Percentiles rank a stretch among this genome's conserved stretches.
Evolutionary conservation across 2,797 vertebrate species (phyloP).

Genomic region (Cynodonichthys magdalenae): DNA sequence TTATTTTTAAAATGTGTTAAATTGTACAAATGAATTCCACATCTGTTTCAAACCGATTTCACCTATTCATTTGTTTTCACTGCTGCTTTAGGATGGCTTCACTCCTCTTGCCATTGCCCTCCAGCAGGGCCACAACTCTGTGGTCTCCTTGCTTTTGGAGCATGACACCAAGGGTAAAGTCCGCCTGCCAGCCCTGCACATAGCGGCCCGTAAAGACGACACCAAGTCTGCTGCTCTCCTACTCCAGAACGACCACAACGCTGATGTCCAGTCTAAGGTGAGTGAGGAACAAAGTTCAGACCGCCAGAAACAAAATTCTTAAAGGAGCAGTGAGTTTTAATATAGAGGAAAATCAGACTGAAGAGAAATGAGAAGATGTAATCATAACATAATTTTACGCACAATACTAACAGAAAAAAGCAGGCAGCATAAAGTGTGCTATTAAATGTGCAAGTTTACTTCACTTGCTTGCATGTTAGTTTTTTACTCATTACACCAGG

Average conservation of each 20-base stretch:
- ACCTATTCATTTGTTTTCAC: neutral
- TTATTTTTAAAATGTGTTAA: neutral
- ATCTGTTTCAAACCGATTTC: neutral
- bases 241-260: constrained; percentile 97
- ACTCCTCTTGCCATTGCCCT: constrained; percentile 94
- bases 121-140: constrained; percentile 95
- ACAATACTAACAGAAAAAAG: no score
- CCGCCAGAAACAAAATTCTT: no score
- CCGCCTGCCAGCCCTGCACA: constrained; percentile 92
- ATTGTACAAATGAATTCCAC: neutral
- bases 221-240: constrained; percentile 94
- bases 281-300: constrained; percentile 2
- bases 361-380: neutral
- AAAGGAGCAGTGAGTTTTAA: no score
- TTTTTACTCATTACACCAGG: neutral
- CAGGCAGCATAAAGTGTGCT: neutral
- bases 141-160: constrained; percentile 93
- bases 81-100: constrained; percentile 87
- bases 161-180: constrained; percentile 98
- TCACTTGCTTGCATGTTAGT: neutral
- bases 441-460: constrained; percentile 12
- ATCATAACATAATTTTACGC: neutral
- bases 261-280: constrained; percentile 98
- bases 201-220: constrained; percentile 96
- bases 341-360: neutral